phyloP scores from a whole-genome alignment of 92 coral and sea anemone genomes.

The Montipora capitata region DNA sequence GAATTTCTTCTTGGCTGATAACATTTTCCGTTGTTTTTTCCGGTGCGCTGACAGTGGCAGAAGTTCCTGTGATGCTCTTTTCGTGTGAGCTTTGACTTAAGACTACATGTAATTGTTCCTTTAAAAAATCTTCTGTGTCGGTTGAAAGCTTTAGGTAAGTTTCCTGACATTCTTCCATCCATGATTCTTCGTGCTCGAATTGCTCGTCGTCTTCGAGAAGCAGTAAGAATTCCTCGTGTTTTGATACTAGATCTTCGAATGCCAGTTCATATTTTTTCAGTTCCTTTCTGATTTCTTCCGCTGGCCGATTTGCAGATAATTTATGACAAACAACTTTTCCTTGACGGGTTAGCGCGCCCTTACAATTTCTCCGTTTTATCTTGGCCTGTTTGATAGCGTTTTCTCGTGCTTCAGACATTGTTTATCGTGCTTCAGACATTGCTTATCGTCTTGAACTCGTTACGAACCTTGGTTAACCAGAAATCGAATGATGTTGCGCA shows the following conservation, averaged over 20 bases:
- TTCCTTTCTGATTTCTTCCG: too few species aligned
- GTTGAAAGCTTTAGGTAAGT: slow-evolving; percentile 16
- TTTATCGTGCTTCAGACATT: too few species aligned
- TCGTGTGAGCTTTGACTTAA: too few species aligned
- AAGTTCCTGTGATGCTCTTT: too few species aligned
- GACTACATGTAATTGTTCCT: neutral
- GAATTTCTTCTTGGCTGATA: slow-evolving; percentile 4
- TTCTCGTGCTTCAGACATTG: too few species aligned
- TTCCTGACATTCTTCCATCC: slow-evolving; percentile 60
- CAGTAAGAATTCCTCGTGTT: slow-evolving; percentile 34
- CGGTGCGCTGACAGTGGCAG: neutral
- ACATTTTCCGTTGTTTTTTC: neutral
- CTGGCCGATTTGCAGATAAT: too few species aligned
- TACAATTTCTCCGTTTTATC: too few species aligned
- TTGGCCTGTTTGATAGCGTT: too few species aligned
- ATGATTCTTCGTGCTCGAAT: slow-evolving; percentile 50
- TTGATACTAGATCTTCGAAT: neutral
- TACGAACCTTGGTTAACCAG: too few species aligned
- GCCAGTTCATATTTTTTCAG: slow-evolving; percentile 3
- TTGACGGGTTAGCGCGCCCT: slow-evolving; percentile 4
- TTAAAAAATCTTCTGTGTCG: slow-evolving; percentile 28
- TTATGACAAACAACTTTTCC: neutral
- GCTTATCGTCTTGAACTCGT: too few species aligned
- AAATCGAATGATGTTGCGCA: too few species aligned
- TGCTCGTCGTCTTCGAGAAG: slow-evolving; percentile 34